Conservation (phyloP, 2,113 vertebrate genomes). For the Elgaria multicarinata region DNA sequence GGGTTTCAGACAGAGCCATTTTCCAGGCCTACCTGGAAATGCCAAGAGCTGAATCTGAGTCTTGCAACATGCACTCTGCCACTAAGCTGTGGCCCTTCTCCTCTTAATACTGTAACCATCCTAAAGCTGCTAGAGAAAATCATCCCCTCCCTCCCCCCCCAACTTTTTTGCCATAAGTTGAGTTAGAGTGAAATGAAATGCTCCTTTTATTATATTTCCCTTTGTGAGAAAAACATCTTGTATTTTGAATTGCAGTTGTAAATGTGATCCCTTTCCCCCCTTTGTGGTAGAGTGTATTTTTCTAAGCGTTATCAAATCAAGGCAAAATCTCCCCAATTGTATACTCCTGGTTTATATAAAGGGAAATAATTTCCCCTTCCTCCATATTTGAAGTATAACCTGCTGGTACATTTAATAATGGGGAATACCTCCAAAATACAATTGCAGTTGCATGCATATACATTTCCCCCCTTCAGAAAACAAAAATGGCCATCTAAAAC, state of each 20-base stretch:
- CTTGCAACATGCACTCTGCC: not conserved
- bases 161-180: not conserved
- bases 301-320: not conserved
- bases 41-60: not conserved
- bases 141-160: not conserved
- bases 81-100: not conserved
- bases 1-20: not conserved
- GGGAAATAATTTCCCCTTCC: not conserved
- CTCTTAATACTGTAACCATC: not conserved
- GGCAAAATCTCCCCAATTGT: not conserved
- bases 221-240: not conserved
- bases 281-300: conserved; percentile 1
- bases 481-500: not conserved
- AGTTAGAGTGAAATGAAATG: conserved; percentile 12
- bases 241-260: not conserved
- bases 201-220: not conserved
- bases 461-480: not conserved
- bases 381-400: not conserved
- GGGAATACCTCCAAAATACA: not conserved
- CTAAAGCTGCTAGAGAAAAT: not conserved
- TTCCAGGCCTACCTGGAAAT: not conserved
- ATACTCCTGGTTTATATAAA: not conserved
- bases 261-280: not conserved
- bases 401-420: not conserved
- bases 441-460: not conserved